Conservation (phyloP, 1,140 invertebrate species). For the Penaeus vannamei region DNA sequence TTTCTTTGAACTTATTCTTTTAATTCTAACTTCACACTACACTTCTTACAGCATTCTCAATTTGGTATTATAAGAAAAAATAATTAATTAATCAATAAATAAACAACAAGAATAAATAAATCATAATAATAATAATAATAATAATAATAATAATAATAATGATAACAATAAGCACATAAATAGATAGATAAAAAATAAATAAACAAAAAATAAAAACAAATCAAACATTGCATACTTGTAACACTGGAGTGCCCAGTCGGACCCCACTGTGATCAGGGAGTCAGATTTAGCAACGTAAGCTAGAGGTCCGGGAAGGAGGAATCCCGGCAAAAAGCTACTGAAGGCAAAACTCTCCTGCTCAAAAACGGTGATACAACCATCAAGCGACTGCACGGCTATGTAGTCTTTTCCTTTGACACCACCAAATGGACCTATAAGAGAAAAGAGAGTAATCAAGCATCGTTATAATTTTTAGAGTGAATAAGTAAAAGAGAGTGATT, state of each 20-base stretch:
- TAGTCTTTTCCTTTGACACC: slow-evolving; percentile 79
- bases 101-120: too few species aligned
- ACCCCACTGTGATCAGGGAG: slow-evolving; percentile 83
- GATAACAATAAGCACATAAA: too few species aligned
- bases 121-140: too few species aligned
- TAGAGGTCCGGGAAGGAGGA: slow-evolving; percentile 85
- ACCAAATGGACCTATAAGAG: slow-evolving; percentile 85
- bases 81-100: not conserved
- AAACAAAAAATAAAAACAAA: not conserved
- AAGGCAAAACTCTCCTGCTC: slow-evolving; percentile 91
- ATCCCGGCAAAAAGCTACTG: slow-evolving; percentile 80
- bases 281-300: slow-evolving; percentile 84
- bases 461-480: slow-evolving; percentile 73
- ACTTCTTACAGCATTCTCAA: not conserved
- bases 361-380: slow-evolving; percentile 87
- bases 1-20: not conserved
- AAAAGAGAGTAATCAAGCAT: slow-evolving; percentile 76
- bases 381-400: slow-evolving; percentile 87
- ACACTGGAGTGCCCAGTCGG: slow-evolving; percentile 82
- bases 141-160: not conserved
- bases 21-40: not conserved
- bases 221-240: slow-evolving; percentile 79
- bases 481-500: slow-evolving; percentile 56
- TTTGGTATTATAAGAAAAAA: not conserved
- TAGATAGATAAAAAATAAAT: not conserved